Evolutionary conservation across 1,140 invertebrate species (phyloP).

Genomic region (Homarus americanus): DNA sequence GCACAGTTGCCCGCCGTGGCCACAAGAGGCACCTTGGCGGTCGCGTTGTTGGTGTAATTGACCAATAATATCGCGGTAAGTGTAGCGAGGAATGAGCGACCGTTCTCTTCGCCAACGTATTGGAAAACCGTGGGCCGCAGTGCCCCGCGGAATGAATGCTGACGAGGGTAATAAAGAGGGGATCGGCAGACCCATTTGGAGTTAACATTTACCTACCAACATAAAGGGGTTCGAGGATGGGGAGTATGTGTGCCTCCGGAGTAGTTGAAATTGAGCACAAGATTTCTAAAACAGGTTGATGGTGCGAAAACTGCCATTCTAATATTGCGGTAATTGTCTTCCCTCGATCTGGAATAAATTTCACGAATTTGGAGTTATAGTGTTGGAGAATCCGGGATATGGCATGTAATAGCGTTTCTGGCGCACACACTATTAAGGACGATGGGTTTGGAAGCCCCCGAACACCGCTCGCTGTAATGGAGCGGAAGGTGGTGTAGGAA

Average conservation of each 20-base stretch:
- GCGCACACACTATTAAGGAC: conserved; percentile 30
- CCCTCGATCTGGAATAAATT: background rate
- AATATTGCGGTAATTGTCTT: background rate
- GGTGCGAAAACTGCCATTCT: background rate
- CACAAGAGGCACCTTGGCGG: background rate
- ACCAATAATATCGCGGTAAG: conserved; percentile 40
- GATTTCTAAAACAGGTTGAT: background rate
- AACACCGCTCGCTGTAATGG: conserved; percentile 17
- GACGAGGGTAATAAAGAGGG: background rate
- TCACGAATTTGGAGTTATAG: conserved; percentile 25
- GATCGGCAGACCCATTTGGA: conserved; percentile 11
- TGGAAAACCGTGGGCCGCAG: conserved; percentile 14
- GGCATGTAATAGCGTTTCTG: conserved; percentile 36
- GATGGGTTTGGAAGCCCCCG: conserved; percentile 19
- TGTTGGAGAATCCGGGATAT: conserved; percentile 29
- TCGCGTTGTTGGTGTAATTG: conserved; percentile 15
- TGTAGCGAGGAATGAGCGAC: conserved; percentile 31
- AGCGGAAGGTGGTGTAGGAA: conserved; percentile 15
- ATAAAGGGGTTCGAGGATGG: background rate
- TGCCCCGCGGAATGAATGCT: background rate
- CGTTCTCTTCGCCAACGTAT: conserved; percentile 14
- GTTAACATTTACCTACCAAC: conserved; percentile 16
- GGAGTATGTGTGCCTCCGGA: background rate
- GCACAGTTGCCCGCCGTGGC: background rate
- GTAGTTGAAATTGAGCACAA: background rate